Evolutionary conservation across 2,113 vertebrate species (phyloP), one percentile per base, ranked within the genome.

Genomic region (Astur gentilis): DNA sequence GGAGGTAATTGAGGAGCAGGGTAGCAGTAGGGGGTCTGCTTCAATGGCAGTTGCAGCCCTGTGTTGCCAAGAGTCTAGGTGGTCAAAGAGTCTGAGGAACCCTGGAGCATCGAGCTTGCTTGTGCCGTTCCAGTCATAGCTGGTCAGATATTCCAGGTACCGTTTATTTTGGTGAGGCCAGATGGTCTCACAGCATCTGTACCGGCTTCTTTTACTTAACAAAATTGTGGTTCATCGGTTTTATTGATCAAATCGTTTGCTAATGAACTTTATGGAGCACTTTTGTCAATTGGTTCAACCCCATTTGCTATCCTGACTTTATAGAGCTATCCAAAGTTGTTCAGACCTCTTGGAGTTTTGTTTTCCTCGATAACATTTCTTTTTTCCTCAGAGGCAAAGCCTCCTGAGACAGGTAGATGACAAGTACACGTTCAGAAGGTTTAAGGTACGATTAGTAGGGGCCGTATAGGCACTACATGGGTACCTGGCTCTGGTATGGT

Each of bases 381-480:
- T 50, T 42, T 60, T 57, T 73, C 54, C 20, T 50, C 10, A 26
- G 72, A 62, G 47, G 42, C 20, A 50, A 57, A 75, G 54, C 15
- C 7, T 67, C 49, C 38, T 7, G 42, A 36, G 38, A 20, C 38
- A 23, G 20, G 36, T 17, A n/a, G 54, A 5, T 73, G 66, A 45
- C 58, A 38, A 31, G 64, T 42, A 10, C 8, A 1, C 1, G 10
- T 22, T 75, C 55, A 40, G 87, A 45, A 76, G 10, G 38, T 47
- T 36, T 66, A 29, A 52, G 70, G 44, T 45, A 10, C 0, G 1
- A 9, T 57, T 38, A 40, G 75, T 2, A 3, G 40, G 21, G 32
- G 27, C 19, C 25, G 19, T 36, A 25, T 13, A 40, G 29, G 27
- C 55, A 17, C 49, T 14, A 0, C 12, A 6, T 0, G 4, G 16